Conservation (phyloP, 2,113 vertebrate genomes). For the Cololabis saira region DNA sequence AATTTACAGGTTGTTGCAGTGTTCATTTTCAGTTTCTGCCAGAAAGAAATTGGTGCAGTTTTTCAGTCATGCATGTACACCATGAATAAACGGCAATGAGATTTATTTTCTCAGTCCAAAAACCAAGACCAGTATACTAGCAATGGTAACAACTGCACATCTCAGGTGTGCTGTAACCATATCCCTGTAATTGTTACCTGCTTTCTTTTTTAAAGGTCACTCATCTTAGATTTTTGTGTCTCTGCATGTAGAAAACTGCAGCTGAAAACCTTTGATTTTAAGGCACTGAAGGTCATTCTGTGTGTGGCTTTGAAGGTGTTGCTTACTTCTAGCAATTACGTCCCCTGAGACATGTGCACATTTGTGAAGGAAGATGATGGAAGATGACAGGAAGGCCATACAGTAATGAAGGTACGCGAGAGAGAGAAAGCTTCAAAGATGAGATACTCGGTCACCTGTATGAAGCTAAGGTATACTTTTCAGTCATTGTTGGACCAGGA, state of each 20-base stretch:
- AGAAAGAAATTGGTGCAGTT: constrained; percentile 6
- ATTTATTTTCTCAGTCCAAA: background rate
- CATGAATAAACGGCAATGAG: too few relatives aligned
- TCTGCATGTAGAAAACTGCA: background rate
- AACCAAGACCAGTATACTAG: background rate
- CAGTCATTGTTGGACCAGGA: background rate
- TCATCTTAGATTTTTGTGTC: background rate
- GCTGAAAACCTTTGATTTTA: constrained; percentile 20
- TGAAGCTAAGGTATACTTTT: constrained; percentile 16
- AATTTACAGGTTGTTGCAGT: background rate
- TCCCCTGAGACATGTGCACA: constrained; percentile 29
- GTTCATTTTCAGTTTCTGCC: background rate
- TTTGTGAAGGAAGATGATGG: constrained; percentile 29
- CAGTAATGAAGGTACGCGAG: constrained; percentile 37
- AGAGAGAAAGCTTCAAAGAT: constrained; percentile 36
- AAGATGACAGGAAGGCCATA: constrained; percentile 12
- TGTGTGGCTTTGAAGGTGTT: constrained; percentile 36
- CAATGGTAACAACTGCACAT: background rate
- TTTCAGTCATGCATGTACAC: background rate
- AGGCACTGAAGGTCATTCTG: constrained; percentile 35
- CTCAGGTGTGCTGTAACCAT: background rate
- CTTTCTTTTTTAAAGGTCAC: constrained; percentile 39
- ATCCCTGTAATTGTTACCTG: background rate
- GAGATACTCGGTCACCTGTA: constrained; percentile 16
- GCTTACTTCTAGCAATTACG: constrained; percentile 38